Evolutionary conservation across 1,140 invertebrate genomes (phyloP).

Genomic region (Oncopeltus fasciatus): DNA sequence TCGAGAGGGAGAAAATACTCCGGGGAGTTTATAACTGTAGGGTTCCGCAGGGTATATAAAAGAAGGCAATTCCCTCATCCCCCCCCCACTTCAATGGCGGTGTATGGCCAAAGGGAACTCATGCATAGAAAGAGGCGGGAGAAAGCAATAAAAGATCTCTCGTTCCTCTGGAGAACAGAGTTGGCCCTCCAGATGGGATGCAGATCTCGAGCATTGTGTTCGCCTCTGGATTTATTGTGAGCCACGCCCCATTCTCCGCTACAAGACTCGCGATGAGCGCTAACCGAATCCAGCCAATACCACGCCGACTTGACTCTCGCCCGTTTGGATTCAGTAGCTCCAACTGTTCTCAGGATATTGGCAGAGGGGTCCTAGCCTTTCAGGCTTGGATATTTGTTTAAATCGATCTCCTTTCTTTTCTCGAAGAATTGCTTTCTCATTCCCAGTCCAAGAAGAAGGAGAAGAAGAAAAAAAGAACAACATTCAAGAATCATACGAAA

Average conservation of each 20-base stretch:
- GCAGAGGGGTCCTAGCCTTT: too few species aligned
- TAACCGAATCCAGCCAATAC: background rate
- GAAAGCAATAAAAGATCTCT: background rate
- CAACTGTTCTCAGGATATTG: too few species aligned
- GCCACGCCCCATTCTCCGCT: background rate
- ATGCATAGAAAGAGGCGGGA: slow-evolving; percentile 1
- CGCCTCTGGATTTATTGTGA: background rate
- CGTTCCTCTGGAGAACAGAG: background rate
- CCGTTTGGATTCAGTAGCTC: too few species aligned
- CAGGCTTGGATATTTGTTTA: too few species aligned
- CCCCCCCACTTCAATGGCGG: background rate
- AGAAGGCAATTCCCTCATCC: background rate
- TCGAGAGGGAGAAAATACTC: too few species aligned
- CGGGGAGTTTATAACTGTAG: background rate
- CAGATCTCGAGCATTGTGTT: background rate
- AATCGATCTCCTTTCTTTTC: too few species aligned
- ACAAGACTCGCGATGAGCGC: too few species aligned
- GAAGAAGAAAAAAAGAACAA: too few species aligned
- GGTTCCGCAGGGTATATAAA: background rate
- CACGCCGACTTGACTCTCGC: too few species aligned
- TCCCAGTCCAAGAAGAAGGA: too few species aligned
- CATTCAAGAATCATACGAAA: too few species aligned
- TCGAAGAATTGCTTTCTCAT: too few species aligned
- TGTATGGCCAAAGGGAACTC: background rate
- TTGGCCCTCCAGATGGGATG: background rate